Base-by-base conservation (phyloP, 2,113 vertebrate species). In the Macroglossus sobrinus region DNA sequence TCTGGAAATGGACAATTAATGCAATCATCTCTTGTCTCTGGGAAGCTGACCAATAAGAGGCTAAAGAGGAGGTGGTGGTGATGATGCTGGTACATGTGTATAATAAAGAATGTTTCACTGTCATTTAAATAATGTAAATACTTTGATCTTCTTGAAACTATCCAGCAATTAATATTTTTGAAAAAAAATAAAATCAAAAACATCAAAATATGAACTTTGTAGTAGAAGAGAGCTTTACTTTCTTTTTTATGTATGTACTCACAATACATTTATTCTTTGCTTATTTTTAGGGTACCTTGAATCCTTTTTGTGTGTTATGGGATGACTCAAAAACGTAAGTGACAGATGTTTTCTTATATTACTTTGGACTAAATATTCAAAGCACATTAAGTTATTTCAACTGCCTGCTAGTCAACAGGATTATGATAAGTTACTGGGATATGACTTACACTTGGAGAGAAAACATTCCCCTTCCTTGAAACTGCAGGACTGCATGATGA, bases 281-380 rank as follows among this genome's bases (percentile, higher is more conserved):
- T 98, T 98, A 96, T 96, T 98, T 99, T 95, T 98, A 99, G 99
- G 99, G 99, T 87, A 99, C 99, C 59, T 97, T 99, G 98, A 99
- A 99, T 97, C 99, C 99, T 38, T 99, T 99, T 98, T 99, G 99
- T 97, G 99, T 99, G 79, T 98, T 99, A 88, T 99, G 99, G 99
- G 99, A 99, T 98, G 99, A 99, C 98, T 99, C 98, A 97, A 98
- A 99, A 98, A 99, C 98, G 99, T 99, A 99, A 99, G 99, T 99
- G 94, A 95, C 91, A 97, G 50, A 89, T 98, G 59, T 97, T 98
- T 98, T 69, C 38, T 98, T 96, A 85, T 95, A 57, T 97, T 97
- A 18, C 33, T 97, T 86, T 95, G 63, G 4, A 59, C 94, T 89
- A 96, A 97, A 90, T 97, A 95, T 95, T 97, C 53, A 93, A 93